Evolutionary conservation across 2,113 vertebrate species (phyloP).

Genomic region (Ginglymostoma cirratum): DNA sequence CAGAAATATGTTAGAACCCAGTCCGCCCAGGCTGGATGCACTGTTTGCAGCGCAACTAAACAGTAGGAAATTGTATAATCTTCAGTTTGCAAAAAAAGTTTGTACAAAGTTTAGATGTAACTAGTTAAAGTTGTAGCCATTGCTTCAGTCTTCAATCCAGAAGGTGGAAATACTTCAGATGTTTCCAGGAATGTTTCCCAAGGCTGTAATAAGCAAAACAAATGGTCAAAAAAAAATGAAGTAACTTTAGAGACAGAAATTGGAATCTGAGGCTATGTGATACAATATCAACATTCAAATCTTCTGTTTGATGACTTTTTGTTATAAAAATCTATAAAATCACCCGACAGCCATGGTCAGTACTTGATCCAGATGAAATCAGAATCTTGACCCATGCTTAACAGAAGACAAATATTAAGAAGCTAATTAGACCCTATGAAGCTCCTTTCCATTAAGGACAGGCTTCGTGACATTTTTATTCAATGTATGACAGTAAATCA

Average conservation of each 20-base stretch:
- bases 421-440: background rate
- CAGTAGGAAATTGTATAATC: background rate
- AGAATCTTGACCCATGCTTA: background rate
- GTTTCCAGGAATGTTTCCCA: background rate
- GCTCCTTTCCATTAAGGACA: background rate
- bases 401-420: background rate
- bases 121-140: background rate
- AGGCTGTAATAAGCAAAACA: background rate
- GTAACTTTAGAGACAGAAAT: background rate
- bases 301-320: background rate
- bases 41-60: background rate
- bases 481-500: background rate
- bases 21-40: too few relatives aligned
- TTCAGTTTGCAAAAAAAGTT: too few relatives aligned
- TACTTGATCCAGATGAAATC: background rate
- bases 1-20: background rate
- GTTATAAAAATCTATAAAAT: background rate
- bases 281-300: background rate
- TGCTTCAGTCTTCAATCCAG: background rate
- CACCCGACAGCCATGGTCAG: background rate
- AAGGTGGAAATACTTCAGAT: background rate
- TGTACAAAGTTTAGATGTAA: background rate
- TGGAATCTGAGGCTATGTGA: background rate
- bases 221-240: background rate
- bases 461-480: background rate